These are phyloP conservation scores for Carcharodon carcharias DNA, from an alignment of 2,797 vertebrate species.

Conservation along the genomic window DNA sequence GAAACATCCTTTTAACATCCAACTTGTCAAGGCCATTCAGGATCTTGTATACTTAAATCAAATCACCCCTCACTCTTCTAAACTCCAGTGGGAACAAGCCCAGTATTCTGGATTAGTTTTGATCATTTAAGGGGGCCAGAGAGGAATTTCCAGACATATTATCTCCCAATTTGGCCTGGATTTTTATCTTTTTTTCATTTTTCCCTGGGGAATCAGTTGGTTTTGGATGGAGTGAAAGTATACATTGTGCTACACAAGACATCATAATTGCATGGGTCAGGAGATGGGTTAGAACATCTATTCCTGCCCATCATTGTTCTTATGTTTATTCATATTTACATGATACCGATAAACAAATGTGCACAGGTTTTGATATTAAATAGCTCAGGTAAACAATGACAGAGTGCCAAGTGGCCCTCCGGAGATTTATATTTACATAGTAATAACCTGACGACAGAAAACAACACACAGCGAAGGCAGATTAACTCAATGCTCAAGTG, in stretches of 20 bases:
- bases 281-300: not conserved
- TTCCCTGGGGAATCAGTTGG: not conserved
- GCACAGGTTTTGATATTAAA: not conserved
- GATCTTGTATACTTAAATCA: no score
- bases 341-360: not conserved
- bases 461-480: not conserved
- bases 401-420: not conserved
- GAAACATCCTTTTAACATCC: no score
- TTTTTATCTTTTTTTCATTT: not conserved
- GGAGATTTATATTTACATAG: slow-evolving; percentile 23
- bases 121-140: not conserved
- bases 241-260: not conserved
- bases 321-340: not conserved
- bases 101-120: not conserved
- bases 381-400: not conserved
- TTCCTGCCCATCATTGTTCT: not conserved
- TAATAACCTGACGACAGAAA: not conserved
- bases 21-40: no score
- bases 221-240: not conserved
- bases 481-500: slow-evolving; percentile 17
- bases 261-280: not conserved
- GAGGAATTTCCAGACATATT: not conserved
- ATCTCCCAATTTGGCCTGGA: not conserved
- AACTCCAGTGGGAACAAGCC: no score
- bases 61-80: no score